Percentiles rank a stretch among this genome's conserved stretches.
These are phyloP conservation scores for Gymnoscopelus braueri DNA, from an alignment of 2,797 vertebrate species.

Conservation along the genomic window DNA sequence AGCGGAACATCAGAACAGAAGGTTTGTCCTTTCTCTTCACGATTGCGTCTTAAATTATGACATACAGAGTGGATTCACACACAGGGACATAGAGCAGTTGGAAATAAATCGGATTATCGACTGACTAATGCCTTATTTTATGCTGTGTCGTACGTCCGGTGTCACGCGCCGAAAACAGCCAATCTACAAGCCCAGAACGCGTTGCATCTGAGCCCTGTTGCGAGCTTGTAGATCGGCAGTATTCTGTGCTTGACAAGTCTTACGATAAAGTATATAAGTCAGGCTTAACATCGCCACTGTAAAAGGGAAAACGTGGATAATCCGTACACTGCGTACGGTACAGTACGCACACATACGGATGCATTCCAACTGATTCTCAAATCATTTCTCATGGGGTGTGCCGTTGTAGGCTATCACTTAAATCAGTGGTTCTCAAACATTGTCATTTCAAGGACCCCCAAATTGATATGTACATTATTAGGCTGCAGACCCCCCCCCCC, in stretches of 20 bases:
- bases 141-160: too few species aligned
- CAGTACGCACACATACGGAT: conserved; percentile 5
- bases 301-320: conserved; percentile 12
- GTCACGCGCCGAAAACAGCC: too few species aligned
- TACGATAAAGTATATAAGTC: too few species aligned
- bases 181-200: too few species aligned
- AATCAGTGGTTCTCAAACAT: neutral
- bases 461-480: too few species aligned
- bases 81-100: conserved; percentile 22
- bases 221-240: too few species aligned
- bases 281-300: conserved; percentile 2
- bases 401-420: conserved; percentile 15
- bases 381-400: conserved; percentile 15
- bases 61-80: conserved; percentile 30
- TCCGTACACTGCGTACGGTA: conserved; percentile 22
- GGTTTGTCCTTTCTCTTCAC: conserved; percentile 20
- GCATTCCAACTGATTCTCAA: conserved; percentile 17
- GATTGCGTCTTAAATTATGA: conserved; percentile 25
- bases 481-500: too few species aligned
- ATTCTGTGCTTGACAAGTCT: too few species aligned
- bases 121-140: conserved; percentile 3
- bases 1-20: conserved; percentile 27
- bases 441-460: too few species aligned
- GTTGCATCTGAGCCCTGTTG: too few species aligned
- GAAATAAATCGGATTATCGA: neutral